Base-by-base conservation (phyloP, 2,888 invertebrate genomes). In the Acronicta psi region DNA sequence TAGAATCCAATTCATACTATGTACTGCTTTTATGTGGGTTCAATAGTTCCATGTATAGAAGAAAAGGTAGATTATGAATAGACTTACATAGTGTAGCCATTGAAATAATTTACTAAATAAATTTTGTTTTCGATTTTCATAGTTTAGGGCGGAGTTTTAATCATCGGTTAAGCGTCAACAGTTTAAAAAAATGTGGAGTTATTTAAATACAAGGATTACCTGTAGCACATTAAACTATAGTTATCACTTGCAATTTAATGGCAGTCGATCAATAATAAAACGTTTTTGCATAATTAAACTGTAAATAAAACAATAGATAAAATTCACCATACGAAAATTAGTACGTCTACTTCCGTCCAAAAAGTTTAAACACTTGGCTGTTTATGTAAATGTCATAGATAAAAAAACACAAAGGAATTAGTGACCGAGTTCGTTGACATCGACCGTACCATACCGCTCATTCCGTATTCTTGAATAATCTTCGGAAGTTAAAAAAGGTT, bases 341-440 rank as follows among this genome's bases (percentile, higher is more conserved):
- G 34, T n/a, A n/a, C 18, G 11, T 16, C 1, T 18, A 17, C 20
- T 49, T 52, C 40, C 52, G 42, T 29, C 23, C 52, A 42, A 56
- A 67, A 53, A 42, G 52, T 34, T n/a, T 13, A n/a, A 31, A 9
- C 34, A 53, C 38, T 49, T 42, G 13, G 11, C 25, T 36, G 40
- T 43, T 40, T 54, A 71, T 63, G 54, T 59, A 43, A 72, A 64
- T 59, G 37, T 14, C 11, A 16, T 36, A 52, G 36, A 60, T 51
- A 69, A 68, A 68, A 65, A 61, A 70, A 61, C 59, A 56, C 59
- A 69, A 75, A 75, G 69, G 67, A 72, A 55, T 56, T 59, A 46
- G 52, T 59, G 23, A 23, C 34, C n/a, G 47, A 59, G 73, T 67
- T 73, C 61, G 25, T 61, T 65, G 75, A 65, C 70, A 60, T 61